Conservation (phyloP, 2,888 invertebrate species). For the Omphaloscelis lunosa region DNA sequence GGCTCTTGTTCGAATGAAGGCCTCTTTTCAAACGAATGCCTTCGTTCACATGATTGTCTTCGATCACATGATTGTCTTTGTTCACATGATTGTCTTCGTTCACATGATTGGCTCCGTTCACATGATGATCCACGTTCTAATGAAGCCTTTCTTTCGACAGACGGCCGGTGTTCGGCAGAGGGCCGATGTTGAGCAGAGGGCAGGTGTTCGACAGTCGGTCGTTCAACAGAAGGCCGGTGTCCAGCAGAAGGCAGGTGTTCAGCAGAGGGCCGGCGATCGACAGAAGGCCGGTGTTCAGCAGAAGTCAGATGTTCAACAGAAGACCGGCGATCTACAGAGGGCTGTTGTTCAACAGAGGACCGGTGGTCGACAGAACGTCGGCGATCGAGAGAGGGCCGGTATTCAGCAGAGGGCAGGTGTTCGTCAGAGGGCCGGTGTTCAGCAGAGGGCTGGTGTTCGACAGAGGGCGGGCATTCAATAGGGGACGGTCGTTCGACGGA, state of each 20-base stretch:
- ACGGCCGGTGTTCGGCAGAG: background rate
- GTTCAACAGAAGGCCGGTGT: background rate
- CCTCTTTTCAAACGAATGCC: too few relatives aligned
- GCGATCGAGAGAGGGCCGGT: background rate
- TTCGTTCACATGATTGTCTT: background rate
- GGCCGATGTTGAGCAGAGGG: rapidly evolving
- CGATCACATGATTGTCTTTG: background rate
- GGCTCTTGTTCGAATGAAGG: background rate
- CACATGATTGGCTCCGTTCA: background rate
- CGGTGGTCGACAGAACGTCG: background rate
- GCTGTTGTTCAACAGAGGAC: background rate
- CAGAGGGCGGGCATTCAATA: conserved; percentile 5
- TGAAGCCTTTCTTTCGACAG: conserved; percentile 2
- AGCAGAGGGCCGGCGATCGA: background rate
- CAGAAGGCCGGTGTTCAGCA: background rate
- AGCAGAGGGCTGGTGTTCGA: background rate
- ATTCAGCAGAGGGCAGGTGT: background rate
- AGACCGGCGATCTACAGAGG: background rate
- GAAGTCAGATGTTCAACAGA: background rate
- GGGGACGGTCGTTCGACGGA: conserved; percentile 20
- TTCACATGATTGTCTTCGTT: conserved; percentile 7
- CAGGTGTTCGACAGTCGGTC: background rate
- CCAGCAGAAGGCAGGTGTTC: background rate
- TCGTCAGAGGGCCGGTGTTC: background rate
- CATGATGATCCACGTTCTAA: conserved; percentile 10